Conservation (phyloP, 2,888 invertebrate genomes). For the Hyles lineata region DNA sequence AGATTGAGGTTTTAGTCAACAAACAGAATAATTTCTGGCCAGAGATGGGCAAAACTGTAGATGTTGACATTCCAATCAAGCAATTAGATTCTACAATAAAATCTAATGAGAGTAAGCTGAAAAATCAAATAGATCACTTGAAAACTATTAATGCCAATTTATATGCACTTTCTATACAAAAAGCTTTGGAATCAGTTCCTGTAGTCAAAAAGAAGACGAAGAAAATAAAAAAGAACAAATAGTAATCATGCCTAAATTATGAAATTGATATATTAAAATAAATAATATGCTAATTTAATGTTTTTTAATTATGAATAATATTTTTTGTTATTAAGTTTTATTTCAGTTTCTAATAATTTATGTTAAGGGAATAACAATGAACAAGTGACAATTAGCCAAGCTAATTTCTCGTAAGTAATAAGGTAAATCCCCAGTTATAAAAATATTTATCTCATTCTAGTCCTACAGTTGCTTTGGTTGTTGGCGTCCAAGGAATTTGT, state of each 20-base stretch:
- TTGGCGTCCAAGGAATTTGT: too few relatives aligned
- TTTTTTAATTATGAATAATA: too few relatives aligned
- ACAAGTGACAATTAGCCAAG: too few relatives aligned
- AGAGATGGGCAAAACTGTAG: conserved; percentile 42
- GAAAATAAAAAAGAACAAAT: conserved; percentile 53
- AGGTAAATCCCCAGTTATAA: too few relatives aligned
- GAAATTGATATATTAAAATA: not conserved
- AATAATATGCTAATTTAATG: not conserved
- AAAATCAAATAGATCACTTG: conserved; percentile 81
- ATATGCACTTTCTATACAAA: conserved; percentile 82
- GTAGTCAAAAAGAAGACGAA: conserved; percentile 44
- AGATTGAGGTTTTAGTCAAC: conserved; percentile 71
- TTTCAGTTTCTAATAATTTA: not conserved
- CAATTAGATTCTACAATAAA: conserved; percentile 59
- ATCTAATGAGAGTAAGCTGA: conserved; percentile 61
- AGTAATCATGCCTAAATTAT: not conserved
- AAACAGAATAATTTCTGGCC: conserved; percentile 77
- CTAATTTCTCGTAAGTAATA: too few relatives aligned
- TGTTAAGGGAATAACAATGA: too few relatives aligned
- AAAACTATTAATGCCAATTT: conserved; percentile 85
- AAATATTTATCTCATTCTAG: too few relatives aligned
- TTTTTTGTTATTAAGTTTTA: not conserved
- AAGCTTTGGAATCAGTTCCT: conserved; percentile 64
- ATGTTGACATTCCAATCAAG: conserved; percentile 46
- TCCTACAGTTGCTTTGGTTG: too few relatives aligned